Evolutionary conservation across 2,797 vertebrate genomes (phyloP), one percentile per base, ranked within the genome.

Genomic region (Astyanax mexicanus): DNA sequence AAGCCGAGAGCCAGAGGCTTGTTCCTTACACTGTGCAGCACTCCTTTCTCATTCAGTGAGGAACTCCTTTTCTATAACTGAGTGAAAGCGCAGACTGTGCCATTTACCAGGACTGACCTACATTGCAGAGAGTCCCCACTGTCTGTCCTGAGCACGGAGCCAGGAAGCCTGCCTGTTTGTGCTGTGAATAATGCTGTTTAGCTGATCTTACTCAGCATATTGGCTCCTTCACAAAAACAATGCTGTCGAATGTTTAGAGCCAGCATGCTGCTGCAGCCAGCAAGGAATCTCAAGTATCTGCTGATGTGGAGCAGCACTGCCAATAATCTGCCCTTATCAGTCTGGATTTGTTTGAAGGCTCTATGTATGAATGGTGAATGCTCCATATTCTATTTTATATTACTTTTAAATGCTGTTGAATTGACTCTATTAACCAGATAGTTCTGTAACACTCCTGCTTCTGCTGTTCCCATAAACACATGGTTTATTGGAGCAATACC

Each of bases 21-120:
- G 15, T 23, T 66, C 62, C 40, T 66, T 47, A 66, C 29, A 66
- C 45, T 29, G 40, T 42, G 10, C 17, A 3, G 15, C 25, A 4
- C 62, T 66, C 62, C 23, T 15, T 66, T 13, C 62, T 66, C 62
- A 23, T 15, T 66, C 13, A 66, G 42, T 21, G 44, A 47, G 6
- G 17, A 35, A 12, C 44, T 32, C 44, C 32, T 67, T 25, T 49
- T 49, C 25, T n/a, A 9, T 65, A 65, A 27, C 38, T 19, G 25
- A 49, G 25, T 32, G 4, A 67, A 49, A 49, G 64, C 44, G 21
- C 37, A 64, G 37, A 35, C 37, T 49, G 62, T 66, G 37, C 11
- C 64, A 49, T 47, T 49, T 8, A 67, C 49, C 64, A 67, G 64
- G 8, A 49, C 44, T 32, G 37, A 32, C 64, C 64, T 67, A 49